Percentiles rank a stretch among this genome's conserved stretches.
These are phyloP conservation scores for Leptoteleia sp. DNA, from an alignment of 1,140 invertebrate genomes.

Conservation along the genomic window DNA sequence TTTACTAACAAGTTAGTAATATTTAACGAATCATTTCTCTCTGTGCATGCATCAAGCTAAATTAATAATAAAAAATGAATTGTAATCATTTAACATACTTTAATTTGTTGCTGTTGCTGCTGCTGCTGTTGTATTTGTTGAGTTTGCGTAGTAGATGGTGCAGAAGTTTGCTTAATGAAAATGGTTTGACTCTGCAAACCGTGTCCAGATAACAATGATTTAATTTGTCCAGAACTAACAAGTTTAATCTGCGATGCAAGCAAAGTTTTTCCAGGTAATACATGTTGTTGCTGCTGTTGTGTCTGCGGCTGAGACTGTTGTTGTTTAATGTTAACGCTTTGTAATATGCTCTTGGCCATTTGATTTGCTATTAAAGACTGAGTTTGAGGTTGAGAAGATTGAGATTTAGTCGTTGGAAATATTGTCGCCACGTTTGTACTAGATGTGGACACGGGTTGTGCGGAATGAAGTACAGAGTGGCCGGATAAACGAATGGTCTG, in stretches of 20 bases:
- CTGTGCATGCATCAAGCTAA: too few species aligned
- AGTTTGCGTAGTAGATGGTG: conserved; percentile 72
- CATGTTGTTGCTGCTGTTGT: conserved; percentile 72
- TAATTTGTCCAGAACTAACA: conserved; percentile 78
- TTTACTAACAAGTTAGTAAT: too few species aligned
- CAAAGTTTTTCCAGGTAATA: conserved; percentile 77
- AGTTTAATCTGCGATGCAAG: conserved; percentile 79
- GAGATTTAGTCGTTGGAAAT: conserved; percentile 73
- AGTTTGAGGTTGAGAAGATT: conserved; percentile 71
- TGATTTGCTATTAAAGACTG: conserved; percentile 77
- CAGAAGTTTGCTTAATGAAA: conserved; percentile 79
- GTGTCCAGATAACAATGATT: conserved; percentile 77
- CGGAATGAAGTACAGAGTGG: conserved; percentile 79
- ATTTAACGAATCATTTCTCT: too few species aligned
- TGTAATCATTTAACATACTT: conserved; percentile 52
- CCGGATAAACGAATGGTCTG: conserved; percentile 82
- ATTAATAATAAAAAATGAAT: conserved; percentile 3
- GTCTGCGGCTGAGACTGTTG: conserved; percentile 72
- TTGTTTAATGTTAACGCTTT: conserved; percentile 77
- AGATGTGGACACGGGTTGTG: conserved; percentile 68
- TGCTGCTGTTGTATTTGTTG: conserved; percentile 75
- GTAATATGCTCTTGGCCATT: conserved; percentile 77
- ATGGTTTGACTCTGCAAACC: conserved; percentile 79
- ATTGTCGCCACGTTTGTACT: conserved; percentile 74
- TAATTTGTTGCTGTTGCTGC: conserved; percentile 73